A percentile compares a stretch with the other conserved stretches of the same genome.
Evolutionary conservation across 2,797 vertebrate genomes (phyloP).

Genomic region (Clamator glandarius): DNA sequence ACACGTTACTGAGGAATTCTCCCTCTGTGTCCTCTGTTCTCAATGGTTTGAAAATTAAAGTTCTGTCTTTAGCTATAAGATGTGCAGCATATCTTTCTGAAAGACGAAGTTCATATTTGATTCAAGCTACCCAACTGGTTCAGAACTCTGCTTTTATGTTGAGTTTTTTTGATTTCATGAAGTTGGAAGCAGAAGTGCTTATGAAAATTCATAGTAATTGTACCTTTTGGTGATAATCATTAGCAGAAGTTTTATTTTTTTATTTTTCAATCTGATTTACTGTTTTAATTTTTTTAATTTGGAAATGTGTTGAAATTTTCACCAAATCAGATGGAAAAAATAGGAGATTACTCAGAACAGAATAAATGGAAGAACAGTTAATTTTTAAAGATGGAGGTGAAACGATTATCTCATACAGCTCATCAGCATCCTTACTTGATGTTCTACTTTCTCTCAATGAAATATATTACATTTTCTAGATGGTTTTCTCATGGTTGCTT

Average conservation of each 20-base stretch:
- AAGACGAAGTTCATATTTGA: slow-evolving; percentile 39
- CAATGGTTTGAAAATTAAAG: slow-evolving; percentile 43
- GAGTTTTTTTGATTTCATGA: not conserved
- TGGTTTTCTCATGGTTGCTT: not conserved
- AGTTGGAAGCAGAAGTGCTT: not conserved
- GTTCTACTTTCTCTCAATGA: not conserved
- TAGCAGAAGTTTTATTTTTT: not conserved
- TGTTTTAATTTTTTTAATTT: not conserved
- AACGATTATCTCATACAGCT: not conserved
- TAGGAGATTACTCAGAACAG: not conserved
- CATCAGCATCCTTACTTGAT: not conserved
- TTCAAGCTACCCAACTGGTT: slow-evolving; percentile 21
- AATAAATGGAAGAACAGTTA: not conserved
- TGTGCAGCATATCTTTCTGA: not conserved
- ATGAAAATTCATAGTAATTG: not conserved
- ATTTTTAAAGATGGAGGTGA: not conserved
- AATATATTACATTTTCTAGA: not conserved
- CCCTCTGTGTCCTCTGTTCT: slow-evolving; percentile 3
- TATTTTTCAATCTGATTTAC: not conserved
- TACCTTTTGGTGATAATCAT: not conserved
- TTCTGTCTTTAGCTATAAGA: not conserved
- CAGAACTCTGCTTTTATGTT: slow-evolving; percentile 22
- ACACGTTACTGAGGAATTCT: slow-evolving; percentile 31
- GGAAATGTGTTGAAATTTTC: not conserved
- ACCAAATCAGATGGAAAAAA: not conserved